Conservation (phyloP, 2,888 invertebrate species). For the Isoperla grammatica region DNA sequence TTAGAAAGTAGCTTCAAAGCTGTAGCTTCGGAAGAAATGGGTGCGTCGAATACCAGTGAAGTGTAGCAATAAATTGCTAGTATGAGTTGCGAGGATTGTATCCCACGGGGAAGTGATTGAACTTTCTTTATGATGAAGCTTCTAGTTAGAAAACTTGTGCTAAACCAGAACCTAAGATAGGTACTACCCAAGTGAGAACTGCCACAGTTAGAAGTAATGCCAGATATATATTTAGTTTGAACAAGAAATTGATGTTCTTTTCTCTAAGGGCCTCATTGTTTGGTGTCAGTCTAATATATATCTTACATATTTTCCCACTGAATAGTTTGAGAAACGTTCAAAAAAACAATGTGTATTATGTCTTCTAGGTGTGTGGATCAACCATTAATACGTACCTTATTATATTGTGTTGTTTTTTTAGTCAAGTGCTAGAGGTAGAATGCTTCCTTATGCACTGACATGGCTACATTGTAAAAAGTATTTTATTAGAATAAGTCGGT, state of each 20-base stretch:
- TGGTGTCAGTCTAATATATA: background rate
- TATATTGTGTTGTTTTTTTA: too few relatives aligned
- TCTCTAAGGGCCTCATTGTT: background rate
- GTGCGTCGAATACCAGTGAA: background rate
- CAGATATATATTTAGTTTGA: too few relatives aligned
- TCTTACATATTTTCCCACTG: background rate
- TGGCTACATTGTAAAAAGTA: too few relatives aligned
- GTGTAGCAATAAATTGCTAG: background rate
- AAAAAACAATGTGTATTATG: background rate
- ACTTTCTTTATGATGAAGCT: background rate
- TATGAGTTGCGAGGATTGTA: conserved; percentile 8
- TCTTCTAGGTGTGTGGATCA: conserved; percentile 2
- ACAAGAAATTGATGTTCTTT: background rate
- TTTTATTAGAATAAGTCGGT: too few relatives aligned
- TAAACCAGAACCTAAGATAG: too few relatives aligned
- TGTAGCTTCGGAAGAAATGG: background rate
- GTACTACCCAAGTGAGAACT: too few relatives aligned
- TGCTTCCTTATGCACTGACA: too few relatives aligned
- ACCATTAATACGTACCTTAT: background rate
- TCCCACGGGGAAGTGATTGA: conserved; percentile 13
- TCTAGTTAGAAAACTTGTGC: background rate
- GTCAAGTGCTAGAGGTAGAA: too few relatives aligned
- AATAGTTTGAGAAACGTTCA: background rate
- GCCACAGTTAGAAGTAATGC: too few relatives aligned
- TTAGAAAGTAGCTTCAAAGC: background rate